A percentile compares a stretch with the other conserved stretches of the same genome.
Conservation (phyloP, 2,888 invertebrate genomes). For the Caenorhabditis doughertyi region DNA sequence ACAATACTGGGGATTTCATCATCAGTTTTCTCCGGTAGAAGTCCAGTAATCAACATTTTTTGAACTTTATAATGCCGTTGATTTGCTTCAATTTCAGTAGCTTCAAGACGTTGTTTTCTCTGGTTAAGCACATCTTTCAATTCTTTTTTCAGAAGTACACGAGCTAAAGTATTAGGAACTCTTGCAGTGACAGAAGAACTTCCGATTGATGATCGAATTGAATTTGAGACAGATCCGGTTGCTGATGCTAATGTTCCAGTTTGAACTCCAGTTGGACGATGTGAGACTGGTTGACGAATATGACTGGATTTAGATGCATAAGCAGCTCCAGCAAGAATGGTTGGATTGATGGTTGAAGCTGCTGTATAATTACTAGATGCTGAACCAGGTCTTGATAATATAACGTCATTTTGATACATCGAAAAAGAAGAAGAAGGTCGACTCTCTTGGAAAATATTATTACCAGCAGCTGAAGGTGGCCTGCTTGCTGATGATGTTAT, state of each 20-base stretch:
- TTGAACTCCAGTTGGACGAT: conserved; percentile 21
- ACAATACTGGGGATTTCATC: conserved; percentile 80
- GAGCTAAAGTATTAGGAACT: conserved; percentile 77
- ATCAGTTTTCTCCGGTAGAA: conserved; percentile 76
- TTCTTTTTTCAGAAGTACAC: conserved; percentile 84
- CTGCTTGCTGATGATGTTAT: conserved; percentile 69
- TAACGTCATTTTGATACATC: conserved; percentile 64
- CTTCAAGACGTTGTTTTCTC: conserved; percentile 83
- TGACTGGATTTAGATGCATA: conserved; percentile 68
- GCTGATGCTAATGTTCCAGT: conserved; percentile 22
- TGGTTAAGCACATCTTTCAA: conserved; percentile 84
- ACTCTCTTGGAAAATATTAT: conserved; percentile 59
- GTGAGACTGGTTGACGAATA: conserved; percentile 63
- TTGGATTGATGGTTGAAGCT: conserved; percentile 70
- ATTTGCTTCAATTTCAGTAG: conserved; percentile 84
- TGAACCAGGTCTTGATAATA: conserved; percentile 57
- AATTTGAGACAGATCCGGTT: conserved; percentile 10
- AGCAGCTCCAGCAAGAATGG: conserved; percentile 79
- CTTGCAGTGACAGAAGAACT: conserved; percentile 47
- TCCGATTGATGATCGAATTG: conserved; percentile 48
- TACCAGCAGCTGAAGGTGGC: conserved; percentile 38
- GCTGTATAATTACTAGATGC: conserved; percentile 58
- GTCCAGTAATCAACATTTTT: conserved; percentile 80
- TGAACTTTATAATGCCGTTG: conserved; percentile 82
- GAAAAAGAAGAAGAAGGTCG: conserved; percentile 64